Evolutionary conservation across 2,113 vertebrate species (phyloP).

Genomic region (Narcine bancroftii): DNA sequence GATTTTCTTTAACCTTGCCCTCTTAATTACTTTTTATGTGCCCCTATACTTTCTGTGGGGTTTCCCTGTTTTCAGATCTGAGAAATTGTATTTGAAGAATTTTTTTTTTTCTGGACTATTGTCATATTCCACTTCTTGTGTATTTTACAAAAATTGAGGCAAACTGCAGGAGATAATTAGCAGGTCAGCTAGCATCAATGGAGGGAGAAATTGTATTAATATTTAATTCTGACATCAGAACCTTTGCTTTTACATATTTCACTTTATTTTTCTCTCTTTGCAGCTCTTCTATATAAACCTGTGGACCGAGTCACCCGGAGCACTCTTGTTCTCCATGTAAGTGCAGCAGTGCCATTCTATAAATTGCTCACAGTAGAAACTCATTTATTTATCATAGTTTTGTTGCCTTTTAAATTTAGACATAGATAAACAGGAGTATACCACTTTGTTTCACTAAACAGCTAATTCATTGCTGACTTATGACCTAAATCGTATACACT

Average conservation of each 20-base stretch:
- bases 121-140: no score
- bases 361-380: not conserved
- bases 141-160: no score
- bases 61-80: not conserved
- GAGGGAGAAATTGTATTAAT: no score
- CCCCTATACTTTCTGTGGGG: no score
- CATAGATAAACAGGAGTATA: no score
- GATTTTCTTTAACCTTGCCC: no score
- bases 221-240: not conserved
- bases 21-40: no score
- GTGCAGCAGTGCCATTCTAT: constrained; percentile 46
- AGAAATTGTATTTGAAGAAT: not conserved
- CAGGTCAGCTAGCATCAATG: no score
- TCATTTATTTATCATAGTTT: not conserved
- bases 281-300: constrained; percentile 90
- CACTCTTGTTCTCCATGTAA: constrained; percentile 91
- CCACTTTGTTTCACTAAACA: not conserved
- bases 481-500: no score
- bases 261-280: constrained; percentile 32
- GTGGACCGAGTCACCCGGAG: constrained; percentile 94
- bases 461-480: not conserved
- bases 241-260: not conserved
- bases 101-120: not conserved
- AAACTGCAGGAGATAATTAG: no score
- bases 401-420: not conserved